These are phyloP conservation scores for Psophia crepitans DNA, from an alignment of 2,113 vertebrate genomes.

Conservation along the genomic window DNA sequence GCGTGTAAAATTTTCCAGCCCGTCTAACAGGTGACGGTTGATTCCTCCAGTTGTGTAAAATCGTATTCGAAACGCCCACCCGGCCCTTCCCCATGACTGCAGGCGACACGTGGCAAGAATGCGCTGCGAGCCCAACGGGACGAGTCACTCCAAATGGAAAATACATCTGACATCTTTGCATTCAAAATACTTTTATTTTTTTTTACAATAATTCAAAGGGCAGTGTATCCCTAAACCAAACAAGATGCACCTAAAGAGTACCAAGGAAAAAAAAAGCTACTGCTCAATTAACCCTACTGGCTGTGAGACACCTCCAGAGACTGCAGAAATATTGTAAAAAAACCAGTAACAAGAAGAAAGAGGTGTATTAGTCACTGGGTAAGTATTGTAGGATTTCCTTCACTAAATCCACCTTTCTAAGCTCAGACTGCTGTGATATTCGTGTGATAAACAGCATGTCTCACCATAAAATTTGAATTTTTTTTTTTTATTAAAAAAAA, in stretches of 20 bases:
- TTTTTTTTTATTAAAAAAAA: not conserved
- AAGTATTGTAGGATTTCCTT: not conserved
- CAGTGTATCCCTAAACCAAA: not conserved
- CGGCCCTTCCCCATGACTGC: not conserved
- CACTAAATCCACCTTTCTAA: not conserved
- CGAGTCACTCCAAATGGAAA: not conserved
- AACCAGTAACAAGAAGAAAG: not conserved
- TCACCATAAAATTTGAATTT: not conserved
- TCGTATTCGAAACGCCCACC: not conserved
- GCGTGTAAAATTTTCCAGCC: not conserved
- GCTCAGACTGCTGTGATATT: not conserved
- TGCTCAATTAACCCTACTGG: not conserved
- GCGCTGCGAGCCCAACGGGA: too few relatives aligned
- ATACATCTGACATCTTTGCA: not conserved
- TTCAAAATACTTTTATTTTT: not conserved
- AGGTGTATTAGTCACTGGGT: not conserved
- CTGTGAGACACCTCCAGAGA: not conserved
- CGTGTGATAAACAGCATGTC: not conserved
- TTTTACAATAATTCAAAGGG: not conserved
- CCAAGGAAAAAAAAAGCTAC: not conserved
- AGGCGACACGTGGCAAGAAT: not conserved
- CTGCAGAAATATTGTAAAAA: not conserved
- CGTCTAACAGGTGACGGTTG: not conserved
- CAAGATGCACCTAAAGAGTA: not conserved
- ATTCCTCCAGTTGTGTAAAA: not conserved